Conservation (phyloP, 2,888 invertebrate species). For the Caenorhabditis macrosperma region DNA sequence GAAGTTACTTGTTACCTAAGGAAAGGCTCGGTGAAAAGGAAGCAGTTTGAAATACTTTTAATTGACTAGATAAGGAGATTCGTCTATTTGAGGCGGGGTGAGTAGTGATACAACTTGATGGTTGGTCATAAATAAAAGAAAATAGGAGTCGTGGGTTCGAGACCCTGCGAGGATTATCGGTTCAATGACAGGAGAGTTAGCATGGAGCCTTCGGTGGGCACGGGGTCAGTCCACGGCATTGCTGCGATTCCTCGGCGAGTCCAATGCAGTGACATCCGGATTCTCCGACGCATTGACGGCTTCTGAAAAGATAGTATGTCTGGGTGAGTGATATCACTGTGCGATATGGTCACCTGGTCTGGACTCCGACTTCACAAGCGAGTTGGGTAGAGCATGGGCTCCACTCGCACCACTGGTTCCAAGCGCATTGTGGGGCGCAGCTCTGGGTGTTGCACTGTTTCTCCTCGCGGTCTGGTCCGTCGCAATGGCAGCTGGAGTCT, state of each 20-base stretch:
- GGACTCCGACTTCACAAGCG: conserved; percentile 71
- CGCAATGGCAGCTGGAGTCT: conserved; percentile 69
- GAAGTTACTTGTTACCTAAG: conserved; percentile 6
- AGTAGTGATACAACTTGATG: neutral
- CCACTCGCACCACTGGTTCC: conserved; percentile 77
- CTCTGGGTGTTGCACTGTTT: conserved; percentile 71
- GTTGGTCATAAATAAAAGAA: conserved; percentile 24
- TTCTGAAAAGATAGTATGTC: conserved; percentile 58
- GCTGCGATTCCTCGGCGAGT: conserved; percentile 72
- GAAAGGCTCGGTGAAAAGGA: conserved; percentile 33
- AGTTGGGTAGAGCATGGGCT: conserved; percentile 70
- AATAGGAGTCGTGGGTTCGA: neutral
- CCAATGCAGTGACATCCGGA: conserved; percentile 74
- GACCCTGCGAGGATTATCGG: conserved; percentile 1
- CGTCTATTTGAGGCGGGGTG: conserved; percentile 56
- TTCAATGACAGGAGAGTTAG: conserved; percentile 47
- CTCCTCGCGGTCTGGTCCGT: conserved; percentile 72
- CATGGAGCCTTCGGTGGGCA: conserved; percentile 69
- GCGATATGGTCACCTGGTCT: conserved; percentile 43
- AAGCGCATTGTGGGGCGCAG: conserved; percentile 73
- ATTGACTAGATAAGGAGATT: conserved; percentile 62
- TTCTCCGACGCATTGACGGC: conserved; percentile 76
- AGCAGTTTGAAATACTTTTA: conserved; percentile 30
- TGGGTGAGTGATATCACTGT: too few species aligned
- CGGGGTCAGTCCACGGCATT: conserved; percentile 70